Evolutionary conservation across 2,888 invertebrate genomes (phyloP).

Genomic region (Embidobia sp.): DNA sequence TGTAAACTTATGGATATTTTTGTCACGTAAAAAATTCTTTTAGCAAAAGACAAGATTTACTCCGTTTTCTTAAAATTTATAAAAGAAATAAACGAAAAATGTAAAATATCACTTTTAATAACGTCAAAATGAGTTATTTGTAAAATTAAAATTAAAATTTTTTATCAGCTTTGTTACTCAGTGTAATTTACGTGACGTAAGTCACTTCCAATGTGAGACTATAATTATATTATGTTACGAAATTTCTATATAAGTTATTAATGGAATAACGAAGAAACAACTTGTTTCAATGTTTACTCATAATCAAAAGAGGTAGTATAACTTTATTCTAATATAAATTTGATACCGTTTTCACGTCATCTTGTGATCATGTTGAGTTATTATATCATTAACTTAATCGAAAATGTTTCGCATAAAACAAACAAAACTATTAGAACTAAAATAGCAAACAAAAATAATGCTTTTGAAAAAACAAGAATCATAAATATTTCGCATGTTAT

Average conservation of each 20-base stretch:
- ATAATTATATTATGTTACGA: conserved; percentile 17
- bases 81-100: too few relatives aligned
- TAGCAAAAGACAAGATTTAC: too few relatives aligned
- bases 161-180: neutral
- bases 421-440: too few relatives aligned
- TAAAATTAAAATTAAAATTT: neutral
- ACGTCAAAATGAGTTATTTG: too few relatives aligned
- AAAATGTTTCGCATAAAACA: conserved; percentile 3
- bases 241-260: conserved; percentile 18
- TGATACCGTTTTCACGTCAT: conserved; percentile 12
- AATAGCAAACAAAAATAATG: too few relatives aligned
- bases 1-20: too few relatives aligned
- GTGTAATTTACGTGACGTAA: conserved; percentile 6
- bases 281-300: conserved; percentile 25
- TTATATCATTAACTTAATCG: conserved; percentile 11
- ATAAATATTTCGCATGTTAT: too few relatives aligned
- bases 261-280: conserved; percentile 28
- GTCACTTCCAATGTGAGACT: neutral
- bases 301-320: conserved; percentile 29
- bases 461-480: too few relatives aligned
- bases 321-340: conserved; percentile 33
- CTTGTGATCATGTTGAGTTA: conserved; percentile 1
- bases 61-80: too few relatives aligned
- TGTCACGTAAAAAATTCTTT: too few relatives aligned
- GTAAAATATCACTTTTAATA: too few relatives aligned